Conservation (phyloP, 2,113 vertebrate species). For the Tragelaphus buxtoni region DNA sequence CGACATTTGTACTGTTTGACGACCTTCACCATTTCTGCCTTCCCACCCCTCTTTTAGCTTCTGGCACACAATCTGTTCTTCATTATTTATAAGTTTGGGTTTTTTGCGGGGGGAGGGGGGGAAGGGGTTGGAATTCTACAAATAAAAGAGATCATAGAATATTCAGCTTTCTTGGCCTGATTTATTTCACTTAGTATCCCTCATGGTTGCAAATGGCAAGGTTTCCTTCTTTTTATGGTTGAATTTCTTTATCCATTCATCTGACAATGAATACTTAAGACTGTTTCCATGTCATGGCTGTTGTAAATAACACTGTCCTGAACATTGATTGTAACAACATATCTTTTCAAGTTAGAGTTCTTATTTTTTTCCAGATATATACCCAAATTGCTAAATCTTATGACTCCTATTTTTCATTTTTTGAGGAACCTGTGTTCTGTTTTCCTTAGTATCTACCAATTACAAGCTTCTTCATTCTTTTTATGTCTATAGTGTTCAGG, state of each 20-base stretch:
- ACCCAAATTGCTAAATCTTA: not conserved
- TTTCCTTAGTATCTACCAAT: not conserved
- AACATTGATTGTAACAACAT: not conserved
- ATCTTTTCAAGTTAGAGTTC: not conserved
- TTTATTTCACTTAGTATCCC: not conserved
- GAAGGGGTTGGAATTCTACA: not conserved
- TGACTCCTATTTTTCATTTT: not conserved
- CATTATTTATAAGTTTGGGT: not conserved
- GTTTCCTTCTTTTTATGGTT: not conserved
- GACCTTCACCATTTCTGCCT: not conserved
- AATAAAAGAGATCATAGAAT: not conserved
- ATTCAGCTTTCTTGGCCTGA: not conserved
- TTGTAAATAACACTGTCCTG: not conserved
- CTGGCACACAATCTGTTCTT: not conserved
- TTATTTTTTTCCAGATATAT: not conserved
- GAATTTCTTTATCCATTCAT: not conserved
- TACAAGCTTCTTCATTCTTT: not conserved
- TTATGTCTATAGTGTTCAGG: not conserved
- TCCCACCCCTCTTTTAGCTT: not conserved
- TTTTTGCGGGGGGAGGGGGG: not conserved
- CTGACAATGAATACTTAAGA: not conserved
- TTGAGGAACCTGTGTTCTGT: not conserved
- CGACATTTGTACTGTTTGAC: not conserved
- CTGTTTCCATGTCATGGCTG: not conserved
- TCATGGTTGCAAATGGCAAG: not conserved